Percentiles rank a stretch among this genome's conserved stretches.
phyloP scores from a whole-genome alignment of 2,113 vertebrate genomes.

The Pantherophis guttatus region DNA sequence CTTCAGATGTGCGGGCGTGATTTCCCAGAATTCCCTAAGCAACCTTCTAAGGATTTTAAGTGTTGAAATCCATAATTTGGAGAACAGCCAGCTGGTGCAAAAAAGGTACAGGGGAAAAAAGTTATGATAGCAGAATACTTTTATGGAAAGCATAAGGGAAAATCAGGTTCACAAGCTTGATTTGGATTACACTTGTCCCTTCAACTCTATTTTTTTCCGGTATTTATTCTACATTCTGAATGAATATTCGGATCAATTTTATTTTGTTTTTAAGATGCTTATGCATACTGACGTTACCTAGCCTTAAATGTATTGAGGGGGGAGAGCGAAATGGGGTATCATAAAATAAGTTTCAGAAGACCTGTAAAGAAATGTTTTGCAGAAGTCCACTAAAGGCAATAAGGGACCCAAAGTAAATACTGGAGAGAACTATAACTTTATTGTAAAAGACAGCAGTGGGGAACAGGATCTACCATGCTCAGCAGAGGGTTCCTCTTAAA shows the following conservation, averaged over 20 bases:
- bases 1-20: not conserved
- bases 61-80: not conserved
- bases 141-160: not conserved
- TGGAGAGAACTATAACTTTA: no score
- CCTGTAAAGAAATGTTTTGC: not conserved
- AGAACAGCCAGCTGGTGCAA: not conserved
- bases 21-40: not conserved
- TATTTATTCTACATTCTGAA: not conserved
- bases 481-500: not conserved
- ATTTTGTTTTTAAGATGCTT: not conserved
- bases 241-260: not conserved
- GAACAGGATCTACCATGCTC: not conserved
- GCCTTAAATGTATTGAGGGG: not conserved
- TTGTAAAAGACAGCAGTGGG: not conserved
- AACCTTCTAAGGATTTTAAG: not conserved
- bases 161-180: not conserved
- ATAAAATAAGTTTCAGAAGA: not conserved
- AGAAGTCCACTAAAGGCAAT: not conserved
- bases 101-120: not conserved
- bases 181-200: not conserved
- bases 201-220: not conserved
- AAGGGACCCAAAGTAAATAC: not conserved
- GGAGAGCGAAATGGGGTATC: not conserved
- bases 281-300: not conserved
- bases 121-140: not conserved